Conservation (phyloP, 2,888 invertebrate species). For the Dryococelus australis region DNA sequence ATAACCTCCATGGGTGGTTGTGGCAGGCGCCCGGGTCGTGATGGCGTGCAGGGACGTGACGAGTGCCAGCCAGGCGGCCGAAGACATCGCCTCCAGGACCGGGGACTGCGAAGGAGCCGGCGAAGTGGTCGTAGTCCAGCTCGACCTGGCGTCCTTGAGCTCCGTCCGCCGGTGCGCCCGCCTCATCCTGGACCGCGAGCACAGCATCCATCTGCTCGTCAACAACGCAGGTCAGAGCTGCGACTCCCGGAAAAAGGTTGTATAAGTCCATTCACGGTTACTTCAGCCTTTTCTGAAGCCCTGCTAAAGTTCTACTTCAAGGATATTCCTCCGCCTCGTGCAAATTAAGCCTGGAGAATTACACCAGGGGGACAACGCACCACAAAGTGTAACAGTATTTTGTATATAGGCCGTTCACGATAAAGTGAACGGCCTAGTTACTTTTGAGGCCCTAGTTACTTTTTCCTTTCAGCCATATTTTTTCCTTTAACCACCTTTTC, state of each 20-base stretch:
- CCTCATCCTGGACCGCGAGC: slow-evolving; percentile 53
- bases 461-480: too few relatives aligned
- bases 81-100: slow-evolving; percentile 60
- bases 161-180: slow-evolving; percentile 59
- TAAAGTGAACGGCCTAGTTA: too few relatives aligned
- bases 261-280: too few relatives aligned
- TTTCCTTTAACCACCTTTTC: too few relatives aligned
- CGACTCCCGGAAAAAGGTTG: not conserved
- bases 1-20: not conserved
- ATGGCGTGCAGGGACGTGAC: slow-evolving; percentile 65
- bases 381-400: too few relatives aligned
- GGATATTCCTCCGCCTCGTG: too few relatives aligned
- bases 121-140: slow-evolving; percentile 59
- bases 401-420: too few relatives aligned
- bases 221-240: slow-evolving; percentile 45
- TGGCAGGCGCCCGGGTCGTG: slow-evolving; percentile 64
- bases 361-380: too few relatives aligned
- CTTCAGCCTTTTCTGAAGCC: too few relatives aligned
- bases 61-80: slow-evolving; percentile 64
- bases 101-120: slow-evolving; percentile 54
- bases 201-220: slow-evolving; percentile 46
- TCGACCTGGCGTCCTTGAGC: slow-evolving; percentile 58
- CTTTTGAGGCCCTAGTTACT: too few relatives aligned
- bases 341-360: too few relatives aligned
- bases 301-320: too few relatives aligned